These are phyloP conservation scores for Drosophila saltans DNA, from an alignment of 1,140 invertebrate species.

Conservation along the genomic window DNA sequence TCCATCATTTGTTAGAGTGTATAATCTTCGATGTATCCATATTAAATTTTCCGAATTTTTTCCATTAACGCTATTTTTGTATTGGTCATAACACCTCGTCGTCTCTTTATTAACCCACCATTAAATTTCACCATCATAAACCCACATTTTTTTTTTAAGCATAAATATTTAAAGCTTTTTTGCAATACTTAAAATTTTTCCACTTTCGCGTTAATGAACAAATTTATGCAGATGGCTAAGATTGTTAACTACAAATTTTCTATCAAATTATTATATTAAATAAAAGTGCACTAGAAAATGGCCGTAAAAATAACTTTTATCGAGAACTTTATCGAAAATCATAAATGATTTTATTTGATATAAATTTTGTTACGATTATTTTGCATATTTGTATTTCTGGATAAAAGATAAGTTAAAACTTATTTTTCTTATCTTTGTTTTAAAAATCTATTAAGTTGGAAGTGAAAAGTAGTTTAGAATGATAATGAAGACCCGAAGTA, in stretches of 20 bases:
- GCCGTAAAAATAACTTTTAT: neutral
- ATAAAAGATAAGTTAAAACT: no score
- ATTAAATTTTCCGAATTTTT: neutral
- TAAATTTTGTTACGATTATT: neutral
- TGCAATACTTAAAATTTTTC: neutral
- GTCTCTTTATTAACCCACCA: slow-evolving; percentile 26
- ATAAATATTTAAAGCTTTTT: slow-evolving; percentile 23
- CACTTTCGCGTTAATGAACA: slow-evolving; percentile 13
- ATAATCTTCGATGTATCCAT: slow-evolving; percentile 18
- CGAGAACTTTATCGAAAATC: neutral
- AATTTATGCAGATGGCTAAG: no score
- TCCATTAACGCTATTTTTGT: neutral
- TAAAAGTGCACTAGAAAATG: neutral
- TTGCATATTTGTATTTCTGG: no score
- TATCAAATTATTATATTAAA: neutral
- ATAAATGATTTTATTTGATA: neutral
- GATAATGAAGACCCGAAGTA: no score
- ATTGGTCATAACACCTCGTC: slow-evolving; percentile 16
- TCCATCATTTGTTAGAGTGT: neutral
- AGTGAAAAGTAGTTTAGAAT: no score
- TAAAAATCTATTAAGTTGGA: no score
- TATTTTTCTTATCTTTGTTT: no score
- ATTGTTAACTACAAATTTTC: no score
- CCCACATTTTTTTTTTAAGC: slow-evolving; percentile 58
- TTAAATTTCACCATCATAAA: slow-evolving; percentile 43